These are phyloP conservation scores for Pavo muticus DNA, from an alignment of 2,113 vertebrate genomes.

Conservation along the genomic window DNA sequence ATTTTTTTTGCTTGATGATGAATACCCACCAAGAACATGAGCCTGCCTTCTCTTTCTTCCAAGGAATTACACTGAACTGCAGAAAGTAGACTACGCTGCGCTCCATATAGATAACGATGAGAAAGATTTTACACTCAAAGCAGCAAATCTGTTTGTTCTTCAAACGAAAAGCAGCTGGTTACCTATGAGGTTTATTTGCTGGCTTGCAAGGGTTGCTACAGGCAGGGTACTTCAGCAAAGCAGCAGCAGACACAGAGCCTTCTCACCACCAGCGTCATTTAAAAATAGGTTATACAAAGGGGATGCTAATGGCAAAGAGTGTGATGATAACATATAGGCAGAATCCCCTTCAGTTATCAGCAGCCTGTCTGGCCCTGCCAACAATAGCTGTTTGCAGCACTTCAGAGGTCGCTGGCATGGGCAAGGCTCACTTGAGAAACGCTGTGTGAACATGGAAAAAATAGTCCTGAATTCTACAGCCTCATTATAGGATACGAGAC, in stretches of 20 bases:
- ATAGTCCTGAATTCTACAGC: constrained; percentile 5
- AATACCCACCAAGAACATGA: neutral
- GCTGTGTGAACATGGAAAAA: neutral
- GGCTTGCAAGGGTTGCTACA: neutral
- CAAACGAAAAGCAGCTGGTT: neutral
- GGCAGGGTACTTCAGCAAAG: neutral
- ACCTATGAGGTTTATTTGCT: neutral
- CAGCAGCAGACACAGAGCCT: neutral
- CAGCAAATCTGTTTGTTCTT: neutral
- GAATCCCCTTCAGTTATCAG: neutral
- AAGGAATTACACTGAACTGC: neutral
- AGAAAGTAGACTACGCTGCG: neutral
- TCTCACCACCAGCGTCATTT: neutral
- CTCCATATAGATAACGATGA: neutral
- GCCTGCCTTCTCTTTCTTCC: neutral
- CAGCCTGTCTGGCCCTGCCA: neutral
- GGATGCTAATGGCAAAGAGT: neutral
- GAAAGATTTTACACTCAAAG: neutral
- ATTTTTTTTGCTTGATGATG: neutral
- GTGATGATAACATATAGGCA: neutral
- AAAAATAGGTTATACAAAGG: neutral
- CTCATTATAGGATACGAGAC: neutral
- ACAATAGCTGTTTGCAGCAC: neutral
- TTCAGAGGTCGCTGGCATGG: neutral
- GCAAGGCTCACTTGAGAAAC: neutral